Conservation (phyloP, 2,113 vertebrate species). For the Gasterosteus nipponicus region DNA sequence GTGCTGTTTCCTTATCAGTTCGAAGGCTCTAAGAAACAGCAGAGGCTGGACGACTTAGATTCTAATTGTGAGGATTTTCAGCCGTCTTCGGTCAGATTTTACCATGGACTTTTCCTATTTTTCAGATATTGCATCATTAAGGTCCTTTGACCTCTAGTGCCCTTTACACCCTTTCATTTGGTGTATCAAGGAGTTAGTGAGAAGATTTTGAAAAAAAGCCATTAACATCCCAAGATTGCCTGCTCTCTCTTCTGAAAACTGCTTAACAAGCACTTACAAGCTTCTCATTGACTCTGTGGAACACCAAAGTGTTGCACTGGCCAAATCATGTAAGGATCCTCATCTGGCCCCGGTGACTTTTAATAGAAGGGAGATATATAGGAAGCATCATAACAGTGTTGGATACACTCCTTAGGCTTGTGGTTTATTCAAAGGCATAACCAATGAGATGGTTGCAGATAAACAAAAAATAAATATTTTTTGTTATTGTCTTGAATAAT, state of each 20-base stretch:
- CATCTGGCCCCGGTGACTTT: slow-evolving; percentile 1
- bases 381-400: neutral
- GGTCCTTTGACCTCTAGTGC: neutral
- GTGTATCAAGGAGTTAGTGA: neutral
- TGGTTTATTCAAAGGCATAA: neutral
- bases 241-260: slow-evolving; percentile 51
- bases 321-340: slow-evolving; percentile 2
- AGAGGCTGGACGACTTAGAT: slow-evolving; percentile 8
- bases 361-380: neutral
- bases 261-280: slow-evolving; percentile 56
- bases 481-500: neutral
- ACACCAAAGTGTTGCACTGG: slow-evolving; percentile 11
- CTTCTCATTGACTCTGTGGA: slow-evolving; percentile 59
- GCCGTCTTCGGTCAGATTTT: neutral
- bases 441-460: neutral
- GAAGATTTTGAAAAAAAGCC: slow-evolving; percentile 7
- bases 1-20: slow-evolving; percentile 52
- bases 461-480: neutral
- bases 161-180: neutral
- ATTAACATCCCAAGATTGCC: slow-evolving; percentile 53
- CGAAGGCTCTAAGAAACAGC: slow-evolving; percentile 30
- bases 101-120: neutral
- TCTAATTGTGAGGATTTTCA: neutral
- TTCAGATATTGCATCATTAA: neutral
- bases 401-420: neutral